Conservation (phyloP, 2,113 vertebrate species). For the Puma concolor region DNA sequence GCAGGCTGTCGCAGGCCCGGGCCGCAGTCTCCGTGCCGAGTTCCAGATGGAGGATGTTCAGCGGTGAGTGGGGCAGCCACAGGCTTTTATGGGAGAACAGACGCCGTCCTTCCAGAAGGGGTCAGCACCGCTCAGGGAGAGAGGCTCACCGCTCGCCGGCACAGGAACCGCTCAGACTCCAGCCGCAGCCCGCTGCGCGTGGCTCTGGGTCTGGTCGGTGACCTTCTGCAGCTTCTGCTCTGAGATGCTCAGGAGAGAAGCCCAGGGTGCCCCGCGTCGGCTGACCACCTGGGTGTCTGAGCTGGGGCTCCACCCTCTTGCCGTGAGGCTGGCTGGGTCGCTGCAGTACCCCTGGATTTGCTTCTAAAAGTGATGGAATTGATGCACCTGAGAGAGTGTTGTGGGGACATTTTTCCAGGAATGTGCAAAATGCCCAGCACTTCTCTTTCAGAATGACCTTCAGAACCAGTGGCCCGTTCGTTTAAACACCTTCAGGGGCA, state of each 20-base stretch:
- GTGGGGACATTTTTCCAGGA: neutral
- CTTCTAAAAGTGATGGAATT: neutral
- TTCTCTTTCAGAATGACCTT: neutral
- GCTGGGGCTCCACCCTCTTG: too few species aligned
- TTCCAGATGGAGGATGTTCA: conserved; percentile 47
- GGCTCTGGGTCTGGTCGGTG: neutral
- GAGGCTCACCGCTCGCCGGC: neutral
- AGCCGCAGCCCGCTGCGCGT: fast-evolving
- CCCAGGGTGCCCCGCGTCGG: too few species aligned
- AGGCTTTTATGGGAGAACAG: conserved; percentile 50
- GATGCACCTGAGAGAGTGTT: neutral
- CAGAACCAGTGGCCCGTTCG: neutral
- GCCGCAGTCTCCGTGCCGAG: conserved; percentile 45
- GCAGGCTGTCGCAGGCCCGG: too few species aligned
- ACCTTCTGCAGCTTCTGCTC: neutral
- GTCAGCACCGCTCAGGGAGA: conserved; percentile 53
- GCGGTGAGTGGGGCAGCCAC: neutral
- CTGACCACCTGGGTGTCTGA: neutral
- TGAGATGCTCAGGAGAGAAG: neutral
- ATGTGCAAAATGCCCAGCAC: neutral
- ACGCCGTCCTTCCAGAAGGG: neutral
- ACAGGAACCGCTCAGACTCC: neutral
- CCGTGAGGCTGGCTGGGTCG: neutral
- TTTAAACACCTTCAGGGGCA: neutral
- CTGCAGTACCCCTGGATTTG: neutral